Base-by-base conservation (phyloP, 2,888 invertebrate genomes). In the Caenorhabditis auriculariae region DNA sequence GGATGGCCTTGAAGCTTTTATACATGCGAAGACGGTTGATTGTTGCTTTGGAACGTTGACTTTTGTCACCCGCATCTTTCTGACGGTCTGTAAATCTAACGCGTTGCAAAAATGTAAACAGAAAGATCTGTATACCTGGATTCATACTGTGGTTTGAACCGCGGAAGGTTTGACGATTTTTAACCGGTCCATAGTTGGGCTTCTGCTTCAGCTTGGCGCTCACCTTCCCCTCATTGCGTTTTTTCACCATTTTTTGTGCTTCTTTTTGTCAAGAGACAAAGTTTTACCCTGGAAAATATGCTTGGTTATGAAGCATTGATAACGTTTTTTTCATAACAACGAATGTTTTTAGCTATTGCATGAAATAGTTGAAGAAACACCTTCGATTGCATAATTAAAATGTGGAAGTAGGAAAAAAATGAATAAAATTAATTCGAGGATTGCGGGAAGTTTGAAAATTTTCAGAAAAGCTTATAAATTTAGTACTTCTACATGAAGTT, bases 1-100 rank as follows among this genome's bases (percentile, higher is more conserved):
- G 87, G 82, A 92, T 93, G 0, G 96, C 89, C 84, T 95, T 96
- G 82, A 91, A 93, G 84, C 94, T 94, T 72, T 92, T 88, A 84
- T 99, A 99, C 96, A 99, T 98, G 83, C 93, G 91, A 68, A 99
- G 84, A 45, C 98, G 87, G 82, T 92, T 94, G 63, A 99, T 96
- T 0, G 98, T 99, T 15, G 89, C 88, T 83, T 90, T 91, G 15
- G 93, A 90, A 43, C 73, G 69, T 48, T 61, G 54, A 38, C 53
- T 66, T 38, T 44, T 52, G 43, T 68, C 62, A 19, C 58, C 60
- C 3, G 57, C 44, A 44, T 69, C 72, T 9, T 60, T 56, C 47
- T 54, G 65, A 26, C 15, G 88, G 86, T 49, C 93, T 87, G 72
- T 45, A 75, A 32, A 27, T 37, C 24, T 17, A 44, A 9, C 17